Base-by-base conservation (phyloP, 2,888 invertebrate species). In the Stenichneumon culpator region DNA sequence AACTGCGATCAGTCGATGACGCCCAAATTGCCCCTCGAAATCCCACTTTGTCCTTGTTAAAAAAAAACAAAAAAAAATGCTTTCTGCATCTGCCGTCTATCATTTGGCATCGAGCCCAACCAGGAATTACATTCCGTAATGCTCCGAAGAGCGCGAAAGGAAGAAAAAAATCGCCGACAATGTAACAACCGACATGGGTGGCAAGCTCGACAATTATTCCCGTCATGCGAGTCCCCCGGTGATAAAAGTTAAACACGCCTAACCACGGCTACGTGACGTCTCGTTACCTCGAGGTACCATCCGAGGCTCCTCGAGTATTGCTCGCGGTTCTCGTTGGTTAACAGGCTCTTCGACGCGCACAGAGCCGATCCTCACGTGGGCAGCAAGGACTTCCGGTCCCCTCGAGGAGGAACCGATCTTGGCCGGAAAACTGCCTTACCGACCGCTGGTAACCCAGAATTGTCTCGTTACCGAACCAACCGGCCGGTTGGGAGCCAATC, bases 171-270 rank as follows among this genome's bases (percentile, higher is more conserved):
- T 44, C 36, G 39, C 36, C 60, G 6, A 47, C 32, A 22, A 22
- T 39, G 39, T 32, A 28, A 63, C 63, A 22, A 73, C 83, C 90
- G 80, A 86, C 90, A 91, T 91, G 93, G 93, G 93, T 93, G 93
- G 80, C 80, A 44, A 44, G 87, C 79, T 84, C 79, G 89, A 78
- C 88, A 89, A 91, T 91, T 92, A 93, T 93, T 93, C 93, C 87
- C 89, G 90, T 93, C 93, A 91, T 92, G 93, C 89, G 89, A 91
- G 86, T 88, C 88, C 86, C 88, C 86, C 87, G 88, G 89, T 90
- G 89, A 90, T 92, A 92, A 92, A 93, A 91, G 90, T 90, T 92
- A 92, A 92, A 92, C 92, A 91, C 89, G 92, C 89, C 86, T 91
- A 92, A 92, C 89, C 89, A 89, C 88, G 88, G 87, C 87, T 90